Evolutionary conservation across 2,113 vertebrate species (phyloP).

Genomic region (Pelusios castaneus): DNA sequence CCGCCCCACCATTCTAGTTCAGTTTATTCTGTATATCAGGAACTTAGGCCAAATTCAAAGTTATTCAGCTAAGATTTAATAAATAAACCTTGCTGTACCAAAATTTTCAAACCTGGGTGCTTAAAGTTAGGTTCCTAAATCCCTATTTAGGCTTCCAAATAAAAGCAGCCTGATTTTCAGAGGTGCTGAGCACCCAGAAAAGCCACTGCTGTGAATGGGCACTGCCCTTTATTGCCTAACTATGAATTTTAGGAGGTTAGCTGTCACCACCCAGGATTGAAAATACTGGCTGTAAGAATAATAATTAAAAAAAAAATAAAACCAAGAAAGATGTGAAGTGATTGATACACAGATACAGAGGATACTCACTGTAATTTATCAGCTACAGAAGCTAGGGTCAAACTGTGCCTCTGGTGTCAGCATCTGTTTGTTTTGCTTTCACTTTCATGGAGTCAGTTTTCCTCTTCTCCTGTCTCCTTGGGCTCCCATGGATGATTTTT

Average conservation of each 20-base stretch:
- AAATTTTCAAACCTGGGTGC: neutral
- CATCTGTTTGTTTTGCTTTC: neutral
- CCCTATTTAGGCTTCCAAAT: neutral
- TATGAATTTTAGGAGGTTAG: neutral
- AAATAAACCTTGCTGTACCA: neutral
- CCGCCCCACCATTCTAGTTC: neutral
- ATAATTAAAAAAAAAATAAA: neutral
- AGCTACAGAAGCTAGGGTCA: neutral
- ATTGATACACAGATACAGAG: neutral
- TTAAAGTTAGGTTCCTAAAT: neutral
- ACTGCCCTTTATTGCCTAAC: neutral
- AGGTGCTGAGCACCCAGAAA: neutral
- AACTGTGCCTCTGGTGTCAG: neutral
- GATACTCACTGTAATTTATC: neutral
- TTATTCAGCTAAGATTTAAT: conserved; percentile 32
- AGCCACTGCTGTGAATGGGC: neutral
- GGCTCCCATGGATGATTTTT: neutral
- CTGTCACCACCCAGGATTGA: neutral
- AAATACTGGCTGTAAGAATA: neutral
- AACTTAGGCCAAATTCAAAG: neutral
- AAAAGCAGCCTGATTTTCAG: neutral
- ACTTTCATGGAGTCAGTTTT: neutral
- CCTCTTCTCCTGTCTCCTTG: neutral
- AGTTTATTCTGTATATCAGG: neutral
- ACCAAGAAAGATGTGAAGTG: neutral